These are phyloP conservation scores for Empidonax alnorum DNA, from an alignment of 2,113 vertebrate genomes.

Conservation along the genomic window DNA sequence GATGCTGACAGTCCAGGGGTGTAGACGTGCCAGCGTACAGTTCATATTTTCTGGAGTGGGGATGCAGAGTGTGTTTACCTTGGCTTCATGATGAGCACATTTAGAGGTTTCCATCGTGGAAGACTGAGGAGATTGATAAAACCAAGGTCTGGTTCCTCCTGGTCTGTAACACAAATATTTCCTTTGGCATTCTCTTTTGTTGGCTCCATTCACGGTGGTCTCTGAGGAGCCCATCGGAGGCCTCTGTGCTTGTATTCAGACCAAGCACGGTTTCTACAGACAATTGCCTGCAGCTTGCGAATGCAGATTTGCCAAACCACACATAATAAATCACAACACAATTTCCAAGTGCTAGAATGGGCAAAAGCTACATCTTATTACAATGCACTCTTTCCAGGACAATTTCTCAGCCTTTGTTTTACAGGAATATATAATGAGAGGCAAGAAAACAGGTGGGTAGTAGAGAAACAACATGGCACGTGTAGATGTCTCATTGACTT, in stretches of 20 bases:
- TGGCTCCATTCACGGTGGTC: not conserved
- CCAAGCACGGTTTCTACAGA: conserved; percentile 26
- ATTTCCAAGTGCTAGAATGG: conserved; percentile 28
- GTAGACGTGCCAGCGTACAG: not conserved
- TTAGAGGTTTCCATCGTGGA: not conserved
- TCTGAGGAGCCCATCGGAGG: conserved; percentile 29
- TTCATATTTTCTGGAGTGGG: not conserved
- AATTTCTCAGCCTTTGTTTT: not conserved
- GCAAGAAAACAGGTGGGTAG: not conserved
- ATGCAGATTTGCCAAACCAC: conserved; percentile 57
- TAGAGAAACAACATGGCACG: not conserved
- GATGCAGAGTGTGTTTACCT: not conserved
- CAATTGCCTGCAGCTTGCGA: conserved; percentile 44
- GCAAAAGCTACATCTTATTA: not conserved
- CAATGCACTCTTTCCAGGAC: not conserved
- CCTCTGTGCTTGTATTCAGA: conserved; percentile 6
- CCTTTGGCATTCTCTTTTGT: conserved; percentile 45
- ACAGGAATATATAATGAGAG: not conserved
- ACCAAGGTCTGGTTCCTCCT: conserved; percentile 29
- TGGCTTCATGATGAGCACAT: not conserved
- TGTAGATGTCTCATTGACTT: not conserved
- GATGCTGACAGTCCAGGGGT: not conserved
- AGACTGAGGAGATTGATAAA: conserved; percentile 46
- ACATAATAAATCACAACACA: conserved; percentile 55
- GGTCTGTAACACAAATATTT: conserved; percentile 56